Conservation (phyloP, 2,888 invertebrate genomes). For the Andrena camellia region DNA sequence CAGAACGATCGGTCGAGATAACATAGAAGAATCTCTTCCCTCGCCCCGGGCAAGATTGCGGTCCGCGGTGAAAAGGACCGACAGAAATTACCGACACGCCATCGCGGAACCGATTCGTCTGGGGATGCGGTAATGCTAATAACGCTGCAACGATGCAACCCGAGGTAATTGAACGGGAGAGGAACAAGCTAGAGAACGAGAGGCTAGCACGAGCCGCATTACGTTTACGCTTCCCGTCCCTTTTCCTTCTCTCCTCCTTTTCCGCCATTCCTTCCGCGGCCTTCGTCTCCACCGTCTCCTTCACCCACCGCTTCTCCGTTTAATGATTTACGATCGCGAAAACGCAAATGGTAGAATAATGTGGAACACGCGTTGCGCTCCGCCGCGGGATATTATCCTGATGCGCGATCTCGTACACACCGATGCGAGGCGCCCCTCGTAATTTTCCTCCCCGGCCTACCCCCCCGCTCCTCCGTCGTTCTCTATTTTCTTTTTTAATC, state of each 20-base stretch:
- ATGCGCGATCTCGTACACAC: neutral
- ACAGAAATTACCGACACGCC: slow-evolving; percentile 51
- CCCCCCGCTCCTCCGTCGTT: neutral
- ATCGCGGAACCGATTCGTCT: slow-evolving; percentile 5
- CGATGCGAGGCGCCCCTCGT: slow-evolving; percentile 13
- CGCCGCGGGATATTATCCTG: slow-evolving; percentile 14
- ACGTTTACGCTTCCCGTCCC: neutral
- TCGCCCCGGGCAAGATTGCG: slow-evolving; percentile 14
- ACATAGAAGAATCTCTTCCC: slow-evolving; percentile 27
- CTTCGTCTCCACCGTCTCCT: neutral
- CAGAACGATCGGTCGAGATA: slow-evolving; percentile 7
- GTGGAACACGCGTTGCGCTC: slow-evolving; percentile 25
- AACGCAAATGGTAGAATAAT: slow-evolving; percentile 38
- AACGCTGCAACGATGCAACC: slow-evolving; percentile 23
- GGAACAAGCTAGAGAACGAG: neutral
- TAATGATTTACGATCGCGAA: slow-evolving; percentile 35
- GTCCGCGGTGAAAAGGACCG: slow-evolving; percentile 17
- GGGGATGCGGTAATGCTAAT: slow-evolving; percentile 47
- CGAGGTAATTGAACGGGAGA: slow-evolving; percentile 36
- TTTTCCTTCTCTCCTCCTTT: neutral
- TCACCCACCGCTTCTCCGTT: slow-evolving; percentile 14
- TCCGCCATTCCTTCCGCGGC: no score
- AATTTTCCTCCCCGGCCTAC: no score
- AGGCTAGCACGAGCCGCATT: neutral
- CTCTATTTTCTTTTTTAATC: neutral